A percentile compares a stretch with the other conserved stretches of the same genome.
phyloP scores from a whole-genome alignment of 2,113 vertebrate genomes.

The Myanophis thanlyinensis region DNA sequence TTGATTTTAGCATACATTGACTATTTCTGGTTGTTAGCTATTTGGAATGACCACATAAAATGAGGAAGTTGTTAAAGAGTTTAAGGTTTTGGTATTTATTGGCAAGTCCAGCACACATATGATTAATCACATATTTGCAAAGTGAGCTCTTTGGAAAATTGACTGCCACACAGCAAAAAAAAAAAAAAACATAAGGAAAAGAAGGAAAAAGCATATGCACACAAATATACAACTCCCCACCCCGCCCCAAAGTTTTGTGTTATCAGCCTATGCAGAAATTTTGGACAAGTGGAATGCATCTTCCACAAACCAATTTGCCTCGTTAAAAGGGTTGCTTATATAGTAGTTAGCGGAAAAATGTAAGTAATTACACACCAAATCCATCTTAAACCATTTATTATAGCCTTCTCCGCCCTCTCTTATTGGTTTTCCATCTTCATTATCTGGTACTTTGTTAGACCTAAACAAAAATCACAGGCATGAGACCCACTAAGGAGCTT shows the following conservation, averaged over 20 bases:
- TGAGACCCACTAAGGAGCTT: constrained; percentile 24
- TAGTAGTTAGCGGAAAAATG: constrained; percentile 74
- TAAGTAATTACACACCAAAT: constrained; percentile 71
- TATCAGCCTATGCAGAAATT: constrained; percentile 73
- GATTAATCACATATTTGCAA: constrained; percentile 88
- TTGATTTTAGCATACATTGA: constrained; percentile 80
- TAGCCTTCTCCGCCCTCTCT: constrained; percentile 27
- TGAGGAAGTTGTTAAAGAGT: constrained; percentile 77
- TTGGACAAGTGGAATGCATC: constrained; percentile 74
- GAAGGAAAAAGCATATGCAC: not conserved
- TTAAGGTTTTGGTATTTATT: constrained; percentile 81
- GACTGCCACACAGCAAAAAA: constrained; percentile 75
- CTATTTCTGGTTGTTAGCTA: constrained; percentile 81
- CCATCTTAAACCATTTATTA: constrained; percentile 62
- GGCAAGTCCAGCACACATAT: constrained; percentile 77
- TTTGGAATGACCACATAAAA: constrained; percentile 79
- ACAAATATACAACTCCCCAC: not conserved
- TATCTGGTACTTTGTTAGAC: constrained; percentile 60
- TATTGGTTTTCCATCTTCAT: constrained; percentile 70
- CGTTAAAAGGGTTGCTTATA: constrained; percentile 76
- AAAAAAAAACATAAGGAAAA: not conserved
- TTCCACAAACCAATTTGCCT: constrained; percentile 75
- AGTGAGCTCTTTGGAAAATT: constrained; percentile 75
- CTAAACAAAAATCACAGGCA: constrained; percentile 59
- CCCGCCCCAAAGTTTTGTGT: constrained; percentile 66